Evolutionary conservation across 2,113 vertebrate species (phyloP).

Genomic region (Albula glossodonta): DNA sequence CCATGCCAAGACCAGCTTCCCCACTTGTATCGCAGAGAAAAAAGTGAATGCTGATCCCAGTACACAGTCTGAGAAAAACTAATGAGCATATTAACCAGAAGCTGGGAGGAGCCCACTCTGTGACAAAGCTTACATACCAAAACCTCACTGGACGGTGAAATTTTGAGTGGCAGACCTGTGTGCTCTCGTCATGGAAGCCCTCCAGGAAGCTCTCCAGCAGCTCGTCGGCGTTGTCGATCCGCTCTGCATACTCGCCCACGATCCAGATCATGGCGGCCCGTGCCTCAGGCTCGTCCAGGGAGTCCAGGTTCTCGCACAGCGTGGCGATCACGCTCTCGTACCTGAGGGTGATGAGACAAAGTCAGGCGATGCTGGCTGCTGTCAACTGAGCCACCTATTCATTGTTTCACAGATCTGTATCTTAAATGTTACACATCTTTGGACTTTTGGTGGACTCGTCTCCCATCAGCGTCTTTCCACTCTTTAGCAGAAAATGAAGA

Average conservation of each 20-base stretch:
- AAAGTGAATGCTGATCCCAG: too few species aligned
- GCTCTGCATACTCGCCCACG: conserved; percentile 96
- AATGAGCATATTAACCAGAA: neutral
- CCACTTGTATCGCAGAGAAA: too few species aligned
- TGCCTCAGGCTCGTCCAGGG: conserved; percentile 94
- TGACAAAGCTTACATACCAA: neutral
- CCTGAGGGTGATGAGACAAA: conserved; percentile 56
- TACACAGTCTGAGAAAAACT: too few species aligned
- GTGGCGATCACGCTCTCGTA: conserved; percentile 99
- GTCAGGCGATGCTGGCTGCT: too few species aligned
- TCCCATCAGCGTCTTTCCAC: too few species aligned
- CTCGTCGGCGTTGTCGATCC: conserved; percentile 94
- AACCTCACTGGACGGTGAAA: neutral
- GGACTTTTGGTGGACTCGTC: too few species aligned
- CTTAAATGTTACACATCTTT: too few species aligned
- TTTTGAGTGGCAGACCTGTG: conserved; percentile 75
- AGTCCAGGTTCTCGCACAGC: conserved; percentile 95
- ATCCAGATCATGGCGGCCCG: conserved; percentile 99
- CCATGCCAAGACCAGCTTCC: too few species aligned
- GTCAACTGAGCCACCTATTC: too few species aligned
- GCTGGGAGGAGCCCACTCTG: neutral
- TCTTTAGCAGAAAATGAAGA: too few species aligned
- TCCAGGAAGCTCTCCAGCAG: conserved; percentile 95
- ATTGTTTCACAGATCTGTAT: too few species aligned
- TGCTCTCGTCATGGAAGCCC: conserved; percentile 98